Evolutionary conservation across 2,888 invertebrate species (phyloP).

Genomic region (Dioctria rufipes): DNA sequence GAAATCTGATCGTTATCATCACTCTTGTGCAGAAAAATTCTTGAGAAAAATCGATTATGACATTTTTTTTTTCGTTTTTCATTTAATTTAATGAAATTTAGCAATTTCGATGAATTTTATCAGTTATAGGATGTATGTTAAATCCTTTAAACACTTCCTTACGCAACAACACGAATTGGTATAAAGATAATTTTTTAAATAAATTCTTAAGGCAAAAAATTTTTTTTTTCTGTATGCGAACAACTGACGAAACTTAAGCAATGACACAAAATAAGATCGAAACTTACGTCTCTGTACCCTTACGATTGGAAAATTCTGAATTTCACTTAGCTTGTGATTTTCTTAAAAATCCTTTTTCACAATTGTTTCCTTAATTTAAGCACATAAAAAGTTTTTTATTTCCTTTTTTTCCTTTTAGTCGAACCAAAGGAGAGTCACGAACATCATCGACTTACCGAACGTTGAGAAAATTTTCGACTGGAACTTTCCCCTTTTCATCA

Average conservation of each 20-base stretch:
- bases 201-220: conserved; percentile 14
- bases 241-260: conserved; percentile 11
- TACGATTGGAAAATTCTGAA: conserved; percentile 7
- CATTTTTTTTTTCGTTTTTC: conserved; percentile 10
- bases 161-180: not conserved
- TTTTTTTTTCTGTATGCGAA: not conserved
- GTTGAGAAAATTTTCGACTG: conserved; percentile 41
- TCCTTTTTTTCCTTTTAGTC: not conserved
- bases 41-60: conserved; percentile 45
- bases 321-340: not conserved
- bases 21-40: conserved; percentile 18
- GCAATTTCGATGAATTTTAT: no score
- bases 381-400: not conserved
- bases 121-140: not conserved
- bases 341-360: conserved; percentile 14
- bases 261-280: conserved; percentile 43
- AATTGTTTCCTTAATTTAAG: conserved; percentile 2
- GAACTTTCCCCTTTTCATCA: conserved; percentile 19
- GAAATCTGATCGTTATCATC: conserved; percentile 28
- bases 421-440: conserved; percentile 10
- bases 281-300: conserved; percentile 47
- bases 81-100: not conserved
- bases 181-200: not conserved
- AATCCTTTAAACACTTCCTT: conserved; percentile 15
- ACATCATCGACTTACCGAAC: conserved; percentile 14